Base-by-base conservation (phyloP, 2,113 vertebrate species). In the Cochlearius cochlearius region DNA sequence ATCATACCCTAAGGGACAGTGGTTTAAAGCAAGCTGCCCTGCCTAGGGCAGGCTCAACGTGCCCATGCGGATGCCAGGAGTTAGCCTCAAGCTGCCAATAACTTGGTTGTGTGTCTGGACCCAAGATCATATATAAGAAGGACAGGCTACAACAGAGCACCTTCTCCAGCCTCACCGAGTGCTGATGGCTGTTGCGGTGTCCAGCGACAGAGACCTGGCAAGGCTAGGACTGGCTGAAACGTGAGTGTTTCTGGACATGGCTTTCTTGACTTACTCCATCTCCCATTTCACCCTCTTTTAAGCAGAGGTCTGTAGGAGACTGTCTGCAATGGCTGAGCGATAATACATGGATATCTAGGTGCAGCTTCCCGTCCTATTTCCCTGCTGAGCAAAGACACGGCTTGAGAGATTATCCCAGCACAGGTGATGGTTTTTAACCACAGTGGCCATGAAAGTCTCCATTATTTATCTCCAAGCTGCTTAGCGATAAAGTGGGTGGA, bases 391-490 rank as follows among this genome's bases (percentile, higher is more conserved):
- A 86, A 71, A 86, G 79, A 63, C 63, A 49, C 1, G 10, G 12
- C 76, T 91, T 7, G 18, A 75, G 88, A 88, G 92, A 95, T 97
- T 89, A 96, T 91, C 83, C 76, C 68, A 72, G 47, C 5, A 0
- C 1, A 11, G 55, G 29, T 43, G 50, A 86, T 23, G 9, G 12
- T 11, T 89, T 95, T 88, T 45, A 88, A 72, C 78, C 53, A 76
- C 60, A 87, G 69, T 73, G 84, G 91, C 91, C 87, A 30, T 89
- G 91, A 95, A 97, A 96, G 12, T 84, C 92, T 91, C 62, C 71
- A 19, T 89, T 94, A 72, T 97, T 94, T 92, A 82, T 92, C 95
- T 89, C 86, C 91, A 92, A 94, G 89, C 94, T 95, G 95, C 96
- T 94, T 92, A 94, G 94, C 7, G 92, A 56, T 87, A 62, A 86